Evolutionary conservation across 2,888 invertebrate species (phyloP).

Genomic region (Phlogophora meticulosa): DNA sequence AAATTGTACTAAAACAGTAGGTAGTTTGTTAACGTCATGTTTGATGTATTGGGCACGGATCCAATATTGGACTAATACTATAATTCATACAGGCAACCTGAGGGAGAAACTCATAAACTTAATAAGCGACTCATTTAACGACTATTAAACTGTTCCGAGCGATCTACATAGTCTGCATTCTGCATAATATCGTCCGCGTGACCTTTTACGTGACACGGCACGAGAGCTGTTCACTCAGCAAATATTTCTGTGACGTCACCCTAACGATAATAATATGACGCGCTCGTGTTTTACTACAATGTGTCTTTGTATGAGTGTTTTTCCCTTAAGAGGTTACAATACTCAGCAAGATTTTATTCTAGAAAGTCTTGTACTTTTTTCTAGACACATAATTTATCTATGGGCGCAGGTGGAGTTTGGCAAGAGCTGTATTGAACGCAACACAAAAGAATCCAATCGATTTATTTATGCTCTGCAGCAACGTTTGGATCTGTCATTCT

Average conservation of each 20-base stretch:
- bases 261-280: conserved; percentile 40
- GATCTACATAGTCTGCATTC: conserved; percentile 19
- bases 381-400: not conserved
- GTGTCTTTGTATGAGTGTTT: conserved; percentile 15
- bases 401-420: conserved; percentile 15
- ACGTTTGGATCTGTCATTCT: not conserved
- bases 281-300: conserved; percentile 29
- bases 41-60: conserved; percentile 18
- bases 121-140: conserved; percentile 25
- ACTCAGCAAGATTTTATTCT: conserved; percentile 1
- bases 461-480: not conserved
- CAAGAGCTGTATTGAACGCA: conserved; percentile 1
- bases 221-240: conserved; percentile 47
- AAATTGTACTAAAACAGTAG: conserved; percentile 11
- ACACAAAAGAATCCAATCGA: conserved; percentile 19
- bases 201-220: conserved; percentile 45
- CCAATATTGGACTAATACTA: conserved; percentile 17
- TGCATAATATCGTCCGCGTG: conserved; percentile 48
- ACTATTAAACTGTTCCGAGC: conserved; percentile 26
- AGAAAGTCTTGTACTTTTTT: conserved; percentile 12
- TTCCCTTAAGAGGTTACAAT: conserved; percentile 15
- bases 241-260: conserved; percentile 56
- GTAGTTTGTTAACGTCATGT: not conserved
- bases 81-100: not conserved
- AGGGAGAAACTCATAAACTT: not conserved